Base-by-base conservation (phyloP, 37 sponge, comb jelly and placozoan species). In the Tethya wilhelma region DNA sequence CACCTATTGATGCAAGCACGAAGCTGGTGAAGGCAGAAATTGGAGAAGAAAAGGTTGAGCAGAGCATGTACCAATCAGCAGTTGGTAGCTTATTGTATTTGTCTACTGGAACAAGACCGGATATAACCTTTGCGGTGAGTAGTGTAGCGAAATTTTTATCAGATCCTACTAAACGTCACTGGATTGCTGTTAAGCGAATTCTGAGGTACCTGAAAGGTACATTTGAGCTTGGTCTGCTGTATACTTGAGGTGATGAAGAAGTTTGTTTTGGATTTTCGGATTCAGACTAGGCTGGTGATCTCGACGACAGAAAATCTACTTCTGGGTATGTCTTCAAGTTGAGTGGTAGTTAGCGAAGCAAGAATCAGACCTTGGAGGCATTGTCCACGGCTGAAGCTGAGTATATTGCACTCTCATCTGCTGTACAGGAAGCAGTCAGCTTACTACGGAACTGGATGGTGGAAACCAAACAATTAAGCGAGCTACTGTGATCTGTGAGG, bases 81-180 rank as follows among this genome's bases (percentile, higher is more conserved):
- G 75, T 83, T 28, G 84, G 84, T 4, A 84, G 70, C 20, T 45
- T 67, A 59, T 22, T 84, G 57, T 84, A 84, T 36, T 71, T 84
- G 1, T 8, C 85, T 20, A 74, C 67, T 9, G 6, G 63, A 38
- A 81, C 82, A 32, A 72, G 73, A 29, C 82, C 82, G n/a, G 80
- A 80, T 49, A 67, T 80, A 37, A 59, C 80, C 0, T 81, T 49
- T 49, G 55, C 55, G 11, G 55, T 49, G 55, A 49, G 55, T 49
- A n/a, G n/a, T n/a, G n/a, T n/a, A n/a, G n/a, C n/a, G 8, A 1
- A 5, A n/a, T n/a, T n/a, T n/a, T n/a, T n/a, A n/a, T n/a, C n/a
- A n/a, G n/a, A n/a, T n/a, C n/a, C n/a, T n/a, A 63, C 25, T 7
- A 63, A 72, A 53, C 3, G 38, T 14, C 82, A 81, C 45, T 81